Base-by-base conservation (phyloP, 1,140 invertebrate species). In the Macrobrachium rosenbergii region DNA sequence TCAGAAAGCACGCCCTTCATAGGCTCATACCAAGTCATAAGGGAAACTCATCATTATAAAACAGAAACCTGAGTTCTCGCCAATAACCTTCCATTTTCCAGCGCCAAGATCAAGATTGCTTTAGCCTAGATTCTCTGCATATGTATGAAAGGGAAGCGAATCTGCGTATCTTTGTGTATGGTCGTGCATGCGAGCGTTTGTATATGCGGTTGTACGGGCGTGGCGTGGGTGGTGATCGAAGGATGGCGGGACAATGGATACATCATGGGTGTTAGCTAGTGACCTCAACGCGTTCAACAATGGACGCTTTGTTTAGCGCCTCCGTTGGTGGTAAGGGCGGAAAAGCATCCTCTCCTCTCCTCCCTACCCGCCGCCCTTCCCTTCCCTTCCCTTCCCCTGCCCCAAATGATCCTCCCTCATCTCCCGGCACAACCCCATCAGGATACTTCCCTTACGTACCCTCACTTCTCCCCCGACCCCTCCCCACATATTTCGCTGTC, bases 281-380 rank as follows among this genome's bases (percentile, higher is more conserved):
- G 78, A 87, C 85, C 85, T 87, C 85, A 87, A 87, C 85, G 78
- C 85, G 78, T 60, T n/a, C 78, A 82, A 87, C 85, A 87, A 81
- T 87, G 78, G 69, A 75, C 78, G 52, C 84, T 87, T 87, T 87
- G 85, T 87, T 87, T 87, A 73, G 23, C 37, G 77, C 43, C 67
- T 76, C 78, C 81, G 85, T 81, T 80, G 78, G 45, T 60, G 58
- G 28, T 37, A 7, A 59, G 64, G 78, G 16, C 23, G 73, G 72
- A 72, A 72, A 72, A 72, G 23, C 23, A 28, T 43, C 69, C n/a
- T 12, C 11, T 37, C 37, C 14, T 21, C 67, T 69, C n/a, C 37
- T 16, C 17, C 64, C 73, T n/a, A n/a, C n/a, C n/a, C n/a, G n/a
- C n/a, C n/a, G n/a, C 14, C 16, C 82, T 78, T 16, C 28, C 21